Base-by-base conservation (phyloP, 2,113 vertebrate genomes). In the Campylorhamphus procurvoides region DNA sequence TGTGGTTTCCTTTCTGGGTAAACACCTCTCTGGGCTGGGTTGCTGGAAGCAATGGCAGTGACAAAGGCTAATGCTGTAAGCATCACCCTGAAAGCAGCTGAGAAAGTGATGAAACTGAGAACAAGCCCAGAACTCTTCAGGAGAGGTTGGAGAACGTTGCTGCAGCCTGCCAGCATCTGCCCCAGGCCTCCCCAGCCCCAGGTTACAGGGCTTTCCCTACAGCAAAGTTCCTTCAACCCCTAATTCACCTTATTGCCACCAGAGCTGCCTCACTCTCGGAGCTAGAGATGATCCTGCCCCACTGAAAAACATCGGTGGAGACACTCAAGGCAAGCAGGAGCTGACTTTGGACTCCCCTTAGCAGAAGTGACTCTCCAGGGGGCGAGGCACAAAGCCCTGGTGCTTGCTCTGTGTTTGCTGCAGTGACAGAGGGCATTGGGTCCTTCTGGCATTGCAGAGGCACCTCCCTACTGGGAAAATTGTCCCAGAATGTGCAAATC, bases 1-100 rank as follows among this genome's bases (percentile, higher is more conserved):
- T 85, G 91, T 40, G 87, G 86, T 93, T 95, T 96, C 87, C 91
- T 90, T 77, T 95, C 90, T 44, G 35, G 33, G 79, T 94, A 73
- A 90, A 96, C 75, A 92, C 10, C 39, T 5, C 82, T 44, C 19
- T 0, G 0, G 63, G 46, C 63, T 79, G 58, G 3, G 29, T 29
- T 69, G 66, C 49, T 58, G 72, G 31, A 35, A 91, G 46, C 28
- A 2, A 63, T 29, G 24, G 4, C 37, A 59, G 31, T 49, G 72
- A 82, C 89, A 88, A 83, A 81, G 83, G 68, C 37, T 72, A 78
- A 24, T 4, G 28, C 67, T 82, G 62, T 71, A 85, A 78, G 81
- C 22, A 13, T 81, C 49, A 73, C 58, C 27, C 39, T 19, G 1
- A 88, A 79, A 90, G 9, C 39, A 68, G 31, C 31, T 0, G 7